Evolutionary conservation across 2,113 vertebrate species (phyloP), one percentile per base, ranked within the genome.

Genomic region (Acrocephalus kingi): DNA sequence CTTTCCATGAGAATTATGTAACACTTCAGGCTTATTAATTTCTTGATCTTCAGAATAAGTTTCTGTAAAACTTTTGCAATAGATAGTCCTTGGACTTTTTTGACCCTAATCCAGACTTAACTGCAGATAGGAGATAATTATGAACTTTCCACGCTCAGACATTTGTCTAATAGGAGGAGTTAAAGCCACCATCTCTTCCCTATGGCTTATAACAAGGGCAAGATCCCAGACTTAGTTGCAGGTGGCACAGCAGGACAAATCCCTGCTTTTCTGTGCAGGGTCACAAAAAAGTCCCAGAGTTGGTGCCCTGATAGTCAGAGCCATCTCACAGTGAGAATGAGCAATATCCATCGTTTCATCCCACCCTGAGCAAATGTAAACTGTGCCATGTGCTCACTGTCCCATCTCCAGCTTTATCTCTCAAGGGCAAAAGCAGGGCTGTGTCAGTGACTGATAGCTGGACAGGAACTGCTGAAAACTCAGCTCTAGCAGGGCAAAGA

Each of bases 391-490:
- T 41, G 46, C 51, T 66, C 72, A 41, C 7, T 2, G 1, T 25
- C 49, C 30, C 54, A 66, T 24, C 33, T 16, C 51, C 46, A 2
- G 1, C 19, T 90, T 71, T 59, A 68, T 31, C 67, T 87, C 16
- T 27, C 15, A 63, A n/a, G 30, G 41, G 31, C 31, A 69, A 54
- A 68, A 41, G 24, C 19, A 59, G 41, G 0, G 0, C 27, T 19
- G 15, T 9, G 20, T 45, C 37, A 69, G 7, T 0, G 0, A 48
- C 37, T 15, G 21, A 54, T 1, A 66, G 59, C 15, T 43, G 33
- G 41, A 46, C 1, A 3, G 69, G 8, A 93, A n/a, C 30, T 55
- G 25, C 43, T 41, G 31, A 71, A 81, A 84, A 51, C 20, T 37
- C 52, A 71, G 46, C 35, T 71, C 30, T 28, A 30, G 48, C 4